Evolutionary conservation across 2,888 invertebrate species (phyloP).

Genomic region (Dichetophora obliterata): DNA sequence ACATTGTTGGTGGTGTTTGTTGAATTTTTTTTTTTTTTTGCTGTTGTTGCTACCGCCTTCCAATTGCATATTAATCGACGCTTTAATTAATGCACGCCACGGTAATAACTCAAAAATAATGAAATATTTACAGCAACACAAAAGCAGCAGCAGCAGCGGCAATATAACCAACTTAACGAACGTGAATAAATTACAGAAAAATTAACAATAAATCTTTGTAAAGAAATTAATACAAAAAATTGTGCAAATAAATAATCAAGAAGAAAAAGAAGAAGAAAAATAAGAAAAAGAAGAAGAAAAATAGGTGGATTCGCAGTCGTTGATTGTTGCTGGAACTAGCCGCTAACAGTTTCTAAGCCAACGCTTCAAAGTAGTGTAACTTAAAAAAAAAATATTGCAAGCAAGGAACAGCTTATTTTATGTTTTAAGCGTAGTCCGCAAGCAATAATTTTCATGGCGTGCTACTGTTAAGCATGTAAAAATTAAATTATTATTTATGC

Average conservation of each 20-base stretch:
- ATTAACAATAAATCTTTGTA: constrained; percentile 28
- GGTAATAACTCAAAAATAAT: constrained; percentile 18
- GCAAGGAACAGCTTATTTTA: background rate
- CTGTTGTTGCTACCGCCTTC: constrained; percentile 24
- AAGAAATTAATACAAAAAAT: background rate
- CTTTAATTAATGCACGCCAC: constrained; percentile 29
- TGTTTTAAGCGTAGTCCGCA: no score
- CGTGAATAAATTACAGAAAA: constrained; percentile 27
- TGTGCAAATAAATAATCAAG: no score
- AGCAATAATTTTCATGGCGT: background rate
- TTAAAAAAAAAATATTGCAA: background rate
- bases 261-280: background rate
- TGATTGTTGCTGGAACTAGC: no score
- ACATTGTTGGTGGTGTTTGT: background rate
- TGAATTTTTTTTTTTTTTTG: background rate
- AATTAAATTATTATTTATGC: constrained; percentile 16
- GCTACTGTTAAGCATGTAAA: background rate
- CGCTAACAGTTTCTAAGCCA: background rate
- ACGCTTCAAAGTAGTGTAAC: background rate
- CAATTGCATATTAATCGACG: constrained; percentile 36
- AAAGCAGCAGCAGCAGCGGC: background rate
- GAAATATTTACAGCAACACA: constrained; percentile 23
- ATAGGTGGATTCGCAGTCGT: background rate
- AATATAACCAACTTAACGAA: constrained; percentile 8
- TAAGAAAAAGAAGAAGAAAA: background rate